Base-by-base conservation (phyloP, 2,888 invertebrate genomes). In the Anticlea derivata region DNA sequence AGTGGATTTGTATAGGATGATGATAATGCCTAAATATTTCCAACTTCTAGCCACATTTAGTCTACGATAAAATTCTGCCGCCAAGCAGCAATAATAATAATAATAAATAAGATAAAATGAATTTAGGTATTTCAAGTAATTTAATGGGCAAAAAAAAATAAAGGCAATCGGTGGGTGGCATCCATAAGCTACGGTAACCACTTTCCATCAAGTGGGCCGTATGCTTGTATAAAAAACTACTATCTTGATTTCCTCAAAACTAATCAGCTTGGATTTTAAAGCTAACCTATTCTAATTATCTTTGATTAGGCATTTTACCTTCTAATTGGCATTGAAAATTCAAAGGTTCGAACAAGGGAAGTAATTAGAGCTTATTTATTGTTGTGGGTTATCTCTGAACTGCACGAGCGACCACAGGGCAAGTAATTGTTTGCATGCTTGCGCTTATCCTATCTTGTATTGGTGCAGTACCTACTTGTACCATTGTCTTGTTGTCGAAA, bases 301-400 rank as follows among this genome's bases (percentile, higher is more conserved):
- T 66, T 55, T 60, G 61, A 60, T 65, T 60, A 60, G 54, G 66
- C 68, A 73, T 72, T 72, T 68, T 71, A 52, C 52, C 47, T 49
- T 65, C 68, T 76, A 76, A 77, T 77, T 77, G 71, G 73, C 68
- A 69, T 68, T 70, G 73, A 72, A 70, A 72, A 69, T 69, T 68
- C 69, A 70, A 69, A 57, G 61, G 65, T 68, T 71, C 65, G 71
- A 72, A 80, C 75, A 77, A 80, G 80, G 78, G 75, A 77, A 81
- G 84, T 85, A 86, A 87, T 87, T 86, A 86, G 82, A 66, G 75
- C 65, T 83, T 80, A 85, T 85, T 83, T 85, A 84, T 85, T 68
- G 80, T 66, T 73, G 76, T 75, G 73, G 79, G 78, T 86, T 86
- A 86, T 85, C 85, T 83, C 70, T 55, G 61, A 69, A 70, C 70